phyloP scores from a whole-genome alignment of 1,140 invertebrate genomes.

The Orchestia grillus region DNA sequence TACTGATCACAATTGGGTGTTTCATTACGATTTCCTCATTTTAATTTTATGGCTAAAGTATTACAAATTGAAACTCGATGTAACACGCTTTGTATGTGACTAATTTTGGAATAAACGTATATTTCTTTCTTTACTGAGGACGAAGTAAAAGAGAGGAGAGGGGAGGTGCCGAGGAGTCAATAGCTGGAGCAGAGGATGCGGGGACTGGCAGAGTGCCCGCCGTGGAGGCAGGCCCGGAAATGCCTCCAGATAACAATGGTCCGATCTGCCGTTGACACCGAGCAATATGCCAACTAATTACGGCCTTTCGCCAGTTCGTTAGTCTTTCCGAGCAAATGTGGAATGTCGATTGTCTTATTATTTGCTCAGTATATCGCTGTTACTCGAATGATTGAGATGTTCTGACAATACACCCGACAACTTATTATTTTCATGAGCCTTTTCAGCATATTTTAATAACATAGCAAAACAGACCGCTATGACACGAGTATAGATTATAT shows the following conservation, averaged over 20 bases:
- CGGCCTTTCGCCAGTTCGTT: neutral
- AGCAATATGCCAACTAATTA: slow-evolving; percentile 44
- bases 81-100: too few relatives aligned
- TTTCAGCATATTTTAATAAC: neutral
- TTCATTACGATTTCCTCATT: too few relatives aligned
- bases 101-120: too few relatives aligned
- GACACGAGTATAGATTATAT: neutral
- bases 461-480: neutral
- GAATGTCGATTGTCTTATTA: neutral
- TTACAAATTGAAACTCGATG: too few relatives aligned
- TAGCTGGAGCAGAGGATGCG: slow-evolving; percentile 36
- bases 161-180: neutral
- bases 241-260: slow-evolving; percentile 54
- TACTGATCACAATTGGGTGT: too few relatives aligned
- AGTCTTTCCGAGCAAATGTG: neutral
- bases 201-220: slow-evolving; percentile 12
- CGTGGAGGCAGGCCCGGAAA: neutral
- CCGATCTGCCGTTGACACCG: slow-evolving; percentile 25
- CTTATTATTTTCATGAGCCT: neutral
- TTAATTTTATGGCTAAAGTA: too few relatives aligned
- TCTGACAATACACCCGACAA: neutral
- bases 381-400: neutral
- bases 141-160: neutral
- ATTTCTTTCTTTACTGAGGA: too few relatives aligned
- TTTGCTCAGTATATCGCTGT: neutral